Conservation (phyloP, 2,113 vertebrate species). For the Seriola dumerili region DNA sequence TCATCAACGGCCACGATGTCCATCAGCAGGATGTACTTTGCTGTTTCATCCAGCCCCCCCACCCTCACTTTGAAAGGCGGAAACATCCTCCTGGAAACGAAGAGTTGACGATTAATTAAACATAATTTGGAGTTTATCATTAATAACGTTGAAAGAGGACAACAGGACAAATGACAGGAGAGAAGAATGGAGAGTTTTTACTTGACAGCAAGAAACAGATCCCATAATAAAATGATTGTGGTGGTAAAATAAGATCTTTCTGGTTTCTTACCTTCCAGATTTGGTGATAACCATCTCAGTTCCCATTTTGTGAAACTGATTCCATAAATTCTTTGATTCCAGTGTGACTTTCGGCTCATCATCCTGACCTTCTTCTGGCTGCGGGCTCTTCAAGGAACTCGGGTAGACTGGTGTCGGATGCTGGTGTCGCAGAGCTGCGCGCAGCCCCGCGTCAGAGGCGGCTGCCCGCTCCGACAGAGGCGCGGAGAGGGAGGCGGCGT, state of each 20-base stretch:
- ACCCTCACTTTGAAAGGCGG: slow-evolving; percentile 97
- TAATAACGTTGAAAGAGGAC: neutral
- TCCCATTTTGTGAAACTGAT: slow-evolving; percentile 95
- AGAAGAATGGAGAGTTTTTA: neutral
- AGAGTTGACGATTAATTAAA: neutral
- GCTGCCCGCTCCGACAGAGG: slow-evolving; percentile 86
- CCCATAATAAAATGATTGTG: neutral
- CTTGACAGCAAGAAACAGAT: neutral
- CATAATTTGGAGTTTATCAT: neutral
- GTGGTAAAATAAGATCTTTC: too few relatives aligned
- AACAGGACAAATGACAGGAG: neutral
- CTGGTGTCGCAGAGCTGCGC: slow-evolving; percentile 88
- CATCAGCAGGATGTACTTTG: slow-evolving; percentile 97
- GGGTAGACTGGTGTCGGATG: slow-evolving; percentile 84
- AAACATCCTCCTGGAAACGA: slow-evolving; percentile 93
- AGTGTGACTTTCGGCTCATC: slow-evolving; percentile 96
- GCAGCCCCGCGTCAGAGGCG: slow-evolving; percentile 86
- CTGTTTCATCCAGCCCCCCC: slow-evolving; percentile 92
- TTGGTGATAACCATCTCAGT: slow-evolving; percentile 99
- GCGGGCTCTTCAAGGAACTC: slow-evolving; percentile 87
- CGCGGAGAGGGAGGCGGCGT: slow-evolving; percentile 84
- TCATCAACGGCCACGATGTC: slow-evolving; percentile 96
- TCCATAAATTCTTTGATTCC: slow-evolving; percentile 96
- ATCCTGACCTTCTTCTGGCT: slow-evolving; percentile 88
- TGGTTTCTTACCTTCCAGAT: slow-evolving; percentile 91